These are phyloP conservation scores for Globodera rostochiensis DNA, from an alignment of 1,140 invertebrate genomes.

Conservation along the genomic window DNA sequence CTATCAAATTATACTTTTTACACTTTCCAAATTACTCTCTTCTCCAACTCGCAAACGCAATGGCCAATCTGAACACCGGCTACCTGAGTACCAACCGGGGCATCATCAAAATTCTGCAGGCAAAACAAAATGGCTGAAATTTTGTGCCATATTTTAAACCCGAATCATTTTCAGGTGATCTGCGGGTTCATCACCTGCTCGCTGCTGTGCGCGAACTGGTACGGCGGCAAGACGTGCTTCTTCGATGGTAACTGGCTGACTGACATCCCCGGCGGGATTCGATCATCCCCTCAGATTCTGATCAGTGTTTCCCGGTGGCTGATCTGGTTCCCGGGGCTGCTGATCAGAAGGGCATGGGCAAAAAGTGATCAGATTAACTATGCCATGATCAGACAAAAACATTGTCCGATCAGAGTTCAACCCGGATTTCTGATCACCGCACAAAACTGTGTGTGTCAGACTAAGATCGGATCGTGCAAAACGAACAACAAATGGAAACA, in stretches of 20 bases:
- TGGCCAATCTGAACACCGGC: slow-evolving; percentile 53
- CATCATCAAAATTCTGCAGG: slow-evolving; percentile 54
- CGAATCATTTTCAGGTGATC: slow-evolving; percentile 30
- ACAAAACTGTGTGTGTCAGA: too few relatives aligned
- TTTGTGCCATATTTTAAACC: slow-evolving; percentile 24
- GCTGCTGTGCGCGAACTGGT: slow-evolving; percentile 54
- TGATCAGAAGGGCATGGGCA: too few relatives aligned
- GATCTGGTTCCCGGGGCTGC: background rate
- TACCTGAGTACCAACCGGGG: slow-evolving; percentile 57
- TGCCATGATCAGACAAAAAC: too few relatives aligned
- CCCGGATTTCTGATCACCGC: too few relatives aligned
- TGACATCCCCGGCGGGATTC: background rate
- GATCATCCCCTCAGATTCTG: too few relatives aligned
- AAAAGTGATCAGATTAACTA: too few relatives aligned
- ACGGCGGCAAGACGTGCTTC: slow-evolving; percentile 54
- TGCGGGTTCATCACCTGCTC: slow-evolving; percentile 60
- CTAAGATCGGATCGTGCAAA: too few relatives aligned
- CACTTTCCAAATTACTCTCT: too few relatives aligned
- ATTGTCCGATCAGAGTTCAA: too few relatives aligned
- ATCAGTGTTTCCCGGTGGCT: too few relatives aligned
- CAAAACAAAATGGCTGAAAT: background rate
- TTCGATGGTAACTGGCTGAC: slow-evolving; percentile 34
- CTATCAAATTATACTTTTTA: too few relatives aligned
- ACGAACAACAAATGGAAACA: background rate
- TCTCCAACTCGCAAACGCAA: background rate